A percentile compares a stretch with the other conserved stretches of the same genome.
Evolutionary conservation across 2,888 invertebrate species (phyloP).

Genomic region (Athalia cordata): DNA sequence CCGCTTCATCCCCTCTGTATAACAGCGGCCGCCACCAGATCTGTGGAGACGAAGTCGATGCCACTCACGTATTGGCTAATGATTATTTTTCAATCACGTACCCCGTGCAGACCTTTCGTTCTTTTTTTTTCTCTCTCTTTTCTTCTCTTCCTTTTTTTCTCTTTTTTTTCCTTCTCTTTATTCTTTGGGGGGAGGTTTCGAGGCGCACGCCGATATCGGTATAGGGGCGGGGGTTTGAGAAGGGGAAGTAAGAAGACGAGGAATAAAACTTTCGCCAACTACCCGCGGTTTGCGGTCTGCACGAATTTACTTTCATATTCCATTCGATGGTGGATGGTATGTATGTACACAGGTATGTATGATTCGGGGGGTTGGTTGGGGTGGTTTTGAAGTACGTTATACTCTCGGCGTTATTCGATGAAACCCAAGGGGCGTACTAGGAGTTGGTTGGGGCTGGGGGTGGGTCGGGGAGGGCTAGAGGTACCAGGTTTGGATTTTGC

Average conservation of each 20-base stretch:
- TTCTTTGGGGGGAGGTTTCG: background rate
- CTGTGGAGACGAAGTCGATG: background rate
- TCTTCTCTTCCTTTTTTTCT: background rate
- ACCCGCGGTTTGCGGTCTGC: too few relatives aligned
- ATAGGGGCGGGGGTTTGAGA: too few relatives aligned
- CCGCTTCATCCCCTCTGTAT: background rate
- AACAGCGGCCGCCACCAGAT: background rate
- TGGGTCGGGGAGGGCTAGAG: background rate
- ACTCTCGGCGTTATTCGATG: too few relatives aligned
- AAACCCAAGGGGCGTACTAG: background rate
- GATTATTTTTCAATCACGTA: conserved; percentile 41
- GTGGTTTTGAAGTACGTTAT: too few relatives aligned
- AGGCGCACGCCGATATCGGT: too few relatives aligned
- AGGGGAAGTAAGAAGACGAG: too few relatives aligned
- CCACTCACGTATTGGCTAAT: conserved; percentile 40
- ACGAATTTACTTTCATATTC: conserved; percentile 21
- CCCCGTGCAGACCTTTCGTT: background rate
- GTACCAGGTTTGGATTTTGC: background rate
- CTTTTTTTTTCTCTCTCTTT: background rate
- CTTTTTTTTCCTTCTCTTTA: background rate
- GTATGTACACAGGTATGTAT: too few relatives aligned
- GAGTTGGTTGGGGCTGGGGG: too few relatives aligned
- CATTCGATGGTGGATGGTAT: background rate
- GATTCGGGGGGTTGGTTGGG: too few relatives aligned
- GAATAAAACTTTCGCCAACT: too few relatives aligned